A percentile compares a stretch with the other conserved stretches of the same genome.
These are phyloP conservation scores for Anoplopoma fimbria DNA, from an alignment of 2,113 vertebrate species.

Conservation along the genomic window DNA sequence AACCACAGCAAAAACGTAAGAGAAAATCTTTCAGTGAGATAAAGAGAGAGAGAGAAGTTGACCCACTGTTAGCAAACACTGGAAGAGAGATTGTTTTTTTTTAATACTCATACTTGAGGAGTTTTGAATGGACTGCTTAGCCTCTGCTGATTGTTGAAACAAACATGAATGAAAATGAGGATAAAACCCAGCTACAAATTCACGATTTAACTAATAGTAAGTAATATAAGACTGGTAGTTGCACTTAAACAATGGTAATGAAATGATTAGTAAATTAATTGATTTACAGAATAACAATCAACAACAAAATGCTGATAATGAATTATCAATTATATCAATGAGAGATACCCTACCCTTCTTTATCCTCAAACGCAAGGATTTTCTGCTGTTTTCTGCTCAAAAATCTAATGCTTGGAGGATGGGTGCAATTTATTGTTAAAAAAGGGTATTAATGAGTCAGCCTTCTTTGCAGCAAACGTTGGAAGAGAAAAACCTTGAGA, in stretches of 20 bases:
- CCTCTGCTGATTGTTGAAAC: slow-evolving; percentile 1
- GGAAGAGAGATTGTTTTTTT: not conserved
- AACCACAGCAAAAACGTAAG: not conserved
- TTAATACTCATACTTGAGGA: slow-evolving; percentile 4
- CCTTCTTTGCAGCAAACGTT: not conserved
- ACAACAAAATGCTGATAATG: not conserved
- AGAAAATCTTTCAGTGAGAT: not conserved
- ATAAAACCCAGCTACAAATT: not conserved
- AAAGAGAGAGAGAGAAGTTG: not conserved
- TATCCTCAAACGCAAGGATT: not conserved
- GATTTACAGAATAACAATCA: not conserved
- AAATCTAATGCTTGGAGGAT: not conserved
- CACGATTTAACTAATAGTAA: not conserved
- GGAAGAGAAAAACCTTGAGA: not conserved
- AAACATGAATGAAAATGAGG: not conserved
- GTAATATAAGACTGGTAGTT: not conserved
- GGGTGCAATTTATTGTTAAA: not conserved
- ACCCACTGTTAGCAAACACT: not conserved
- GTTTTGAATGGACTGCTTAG: slow-evolving; percentile 19
- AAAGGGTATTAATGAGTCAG: slow-evolving; percentile 25
- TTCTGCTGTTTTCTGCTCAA: not conserved
- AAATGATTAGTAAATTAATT: not conserved
- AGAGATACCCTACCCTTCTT: not conserved
- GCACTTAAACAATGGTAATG: not conserved
- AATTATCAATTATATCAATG: not conserved